phyloP scores from a whole-genome alignment of 2,113 vertebrate species.

The Dromaius novaehollandiae region DNA sequence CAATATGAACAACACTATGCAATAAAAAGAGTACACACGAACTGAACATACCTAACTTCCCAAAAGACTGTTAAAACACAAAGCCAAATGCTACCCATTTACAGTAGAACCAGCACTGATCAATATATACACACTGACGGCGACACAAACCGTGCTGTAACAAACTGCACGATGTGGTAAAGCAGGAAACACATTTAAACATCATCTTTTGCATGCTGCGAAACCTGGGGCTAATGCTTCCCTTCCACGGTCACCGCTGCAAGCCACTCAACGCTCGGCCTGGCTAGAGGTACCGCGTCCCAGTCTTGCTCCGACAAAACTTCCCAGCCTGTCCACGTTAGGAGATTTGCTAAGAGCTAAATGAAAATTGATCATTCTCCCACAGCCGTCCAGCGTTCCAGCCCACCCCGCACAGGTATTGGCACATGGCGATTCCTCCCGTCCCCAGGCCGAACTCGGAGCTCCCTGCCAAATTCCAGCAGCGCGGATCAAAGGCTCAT shows the following conservation, averaged over 20 bases:
- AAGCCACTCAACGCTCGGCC: constrained; percentile 7
- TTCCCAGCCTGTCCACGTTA: not conserved
- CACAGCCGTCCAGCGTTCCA: not conserved
- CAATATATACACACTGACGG: not conserved
- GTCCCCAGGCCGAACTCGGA: not conserved
- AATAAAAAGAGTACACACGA: not conserved
- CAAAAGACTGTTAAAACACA: constrained; percentile 2
- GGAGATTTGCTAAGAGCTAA: not conserved
- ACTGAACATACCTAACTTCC: not conserved
- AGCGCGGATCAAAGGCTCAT: not conserved
- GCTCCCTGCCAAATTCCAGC: constrained; percentile 24
- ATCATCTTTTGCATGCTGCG: constrained; percentile 20
- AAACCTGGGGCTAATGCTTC: constrained; percentile 25
- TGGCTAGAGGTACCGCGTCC: constrained; percentile 3
- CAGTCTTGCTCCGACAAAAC: not conserved
- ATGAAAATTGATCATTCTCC: constrained; percentile 40
- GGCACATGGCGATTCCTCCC: not conserved
- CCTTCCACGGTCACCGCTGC: not conserved
- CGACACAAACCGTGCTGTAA: not conserved
- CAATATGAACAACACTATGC: not conserved
- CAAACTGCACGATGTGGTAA: not conserved
- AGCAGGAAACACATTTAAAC: constrained; percentile 39
- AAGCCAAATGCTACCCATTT: not conserved
- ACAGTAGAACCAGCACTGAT: not conserved
- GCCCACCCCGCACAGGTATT: constrained; percentile 13